phyloP scores from a whole-genome alignment of 2,113 vertebrate species.

The Pipa parva region DNA sequence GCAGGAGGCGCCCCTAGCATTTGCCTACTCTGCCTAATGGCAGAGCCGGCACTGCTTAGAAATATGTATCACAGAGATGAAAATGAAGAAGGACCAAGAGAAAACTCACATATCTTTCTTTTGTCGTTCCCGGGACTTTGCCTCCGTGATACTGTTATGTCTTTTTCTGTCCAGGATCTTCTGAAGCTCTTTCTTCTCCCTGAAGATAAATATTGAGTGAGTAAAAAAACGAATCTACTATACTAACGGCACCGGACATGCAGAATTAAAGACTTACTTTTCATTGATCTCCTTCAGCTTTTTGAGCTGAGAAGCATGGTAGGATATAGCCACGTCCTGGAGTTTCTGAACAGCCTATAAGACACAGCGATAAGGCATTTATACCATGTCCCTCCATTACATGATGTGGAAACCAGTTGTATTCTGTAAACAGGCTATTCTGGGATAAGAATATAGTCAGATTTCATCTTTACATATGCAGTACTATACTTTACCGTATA shows the following conservation, averaged over 20 bases:
- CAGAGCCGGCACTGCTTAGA: neutral
- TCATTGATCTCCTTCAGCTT: constrained; percentile 74
- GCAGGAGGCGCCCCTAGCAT: no score
- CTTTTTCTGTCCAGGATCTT: constrained; percentile 81
- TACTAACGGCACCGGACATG: no score
- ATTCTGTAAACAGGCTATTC: no score
- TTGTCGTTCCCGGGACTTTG: constrained; percentile 71
- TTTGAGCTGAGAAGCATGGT: constrained; percentile 69
- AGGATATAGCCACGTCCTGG: constrained; percentile 63
- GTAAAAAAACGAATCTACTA: no score
- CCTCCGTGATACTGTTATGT: constrained; percentile 78
- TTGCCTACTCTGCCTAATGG: no score
- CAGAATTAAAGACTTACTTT: constrained; percentile 67
- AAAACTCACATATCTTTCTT: constrained; percentile 71
- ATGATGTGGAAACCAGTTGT: no score
- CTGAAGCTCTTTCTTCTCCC: constrained; percentile 85
- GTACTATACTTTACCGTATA: no score
- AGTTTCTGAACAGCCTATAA: constrained; percentile 69
- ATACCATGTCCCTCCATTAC: neutral
- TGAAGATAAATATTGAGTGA: no score
- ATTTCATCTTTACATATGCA: no score
- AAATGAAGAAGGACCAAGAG: neutral
- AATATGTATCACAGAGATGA: neutral
- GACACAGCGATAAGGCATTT: neutral
- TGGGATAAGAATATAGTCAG: no score